phyloP scores from a whole-genome alignment of 2,113 vertebrate genomes.

The Chamaea fasciata region DNA sequence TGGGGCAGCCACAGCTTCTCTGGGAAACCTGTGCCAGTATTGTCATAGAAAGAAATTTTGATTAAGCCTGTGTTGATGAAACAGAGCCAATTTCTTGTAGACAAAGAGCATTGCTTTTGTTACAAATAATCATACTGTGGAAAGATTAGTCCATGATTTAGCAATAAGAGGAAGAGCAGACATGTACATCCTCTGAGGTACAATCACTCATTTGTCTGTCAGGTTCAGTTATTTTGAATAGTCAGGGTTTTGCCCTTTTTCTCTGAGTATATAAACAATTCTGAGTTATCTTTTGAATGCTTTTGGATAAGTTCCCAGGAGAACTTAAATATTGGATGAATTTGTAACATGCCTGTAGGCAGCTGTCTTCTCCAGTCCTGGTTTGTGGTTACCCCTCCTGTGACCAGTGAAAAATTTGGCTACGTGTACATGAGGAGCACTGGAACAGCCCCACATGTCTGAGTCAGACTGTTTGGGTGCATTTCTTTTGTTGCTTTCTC shows the following conservation, averaged over 20 bases:
- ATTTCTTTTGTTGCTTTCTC: background rate
- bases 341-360: background rate
- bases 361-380: background rate
- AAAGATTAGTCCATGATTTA: background rate
- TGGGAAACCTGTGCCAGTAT: background rate
- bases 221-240: background rate
- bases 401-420: background rate
- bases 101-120: background rate
- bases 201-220: background rate
- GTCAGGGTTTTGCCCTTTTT: background rate
- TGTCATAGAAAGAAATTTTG: background rate
- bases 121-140: background rate
- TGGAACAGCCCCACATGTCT: background rate
- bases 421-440: background rate
- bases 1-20: rapidly evolving
- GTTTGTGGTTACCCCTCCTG: background rate
- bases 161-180: background rate
- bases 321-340: background rate
- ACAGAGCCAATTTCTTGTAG: background rate
- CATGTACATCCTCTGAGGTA: background rate
- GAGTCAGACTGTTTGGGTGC: background rate
- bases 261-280: background rate
- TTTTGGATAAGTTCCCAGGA: background rate
- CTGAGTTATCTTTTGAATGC: background rate
- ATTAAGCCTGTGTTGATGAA: background rate